These are phyloP conservation scores for Phania funesta DNA, from an alignment of 2,888 invertebrate species.

Conservation along the genomic window DNA sequence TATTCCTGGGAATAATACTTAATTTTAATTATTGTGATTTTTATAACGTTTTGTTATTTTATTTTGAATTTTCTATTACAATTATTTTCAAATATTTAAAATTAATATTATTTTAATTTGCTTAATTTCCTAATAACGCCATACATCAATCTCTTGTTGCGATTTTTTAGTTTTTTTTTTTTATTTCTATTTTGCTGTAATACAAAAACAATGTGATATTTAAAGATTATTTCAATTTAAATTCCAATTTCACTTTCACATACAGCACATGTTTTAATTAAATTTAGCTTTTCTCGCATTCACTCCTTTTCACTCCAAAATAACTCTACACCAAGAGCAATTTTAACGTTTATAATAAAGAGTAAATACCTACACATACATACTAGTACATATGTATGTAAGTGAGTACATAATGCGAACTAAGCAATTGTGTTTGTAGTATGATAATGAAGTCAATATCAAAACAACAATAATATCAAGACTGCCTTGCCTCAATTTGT, in stretches of 20 bases:
- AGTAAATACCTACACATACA: background rate
- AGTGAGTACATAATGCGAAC: background rate
- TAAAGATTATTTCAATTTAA: conserved; percentile 70
- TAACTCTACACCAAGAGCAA: conserved; percentile 38
- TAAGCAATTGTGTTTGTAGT: conserved; percentile 26
- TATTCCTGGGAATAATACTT: too few relatives aligned
- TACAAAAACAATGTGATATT: conserved; percentile 35
- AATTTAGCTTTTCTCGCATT: conserved; percentile 1
- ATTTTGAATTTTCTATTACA: background rate
- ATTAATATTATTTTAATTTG: background rate
- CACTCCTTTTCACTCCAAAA: conserved; percentile 58
- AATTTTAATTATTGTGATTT: too few relatives aligned
- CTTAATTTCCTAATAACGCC: background rate
- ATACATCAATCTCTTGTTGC: conserved; percentile 25
- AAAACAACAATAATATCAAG: conserved; percentile 26
- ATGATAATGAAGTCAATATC: conserved; percentile 47
- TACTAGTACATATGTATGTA: background rate
- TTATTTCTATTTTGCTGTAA: conserved; percentile 50
- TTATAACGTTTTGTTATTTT: too few relatives aligned
- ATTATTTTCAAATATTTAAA: background rate
- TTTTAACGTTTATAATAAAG: conserved; percentile 7
- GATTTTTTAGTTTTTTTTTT: conserved; percentile 60
- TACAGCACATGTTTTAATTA: conserved; percentile 54
- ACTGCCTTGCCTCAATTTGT: conserved; percentile 28
- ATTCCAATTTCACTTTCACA: conserved; percentile 77